Evolutionary conservation across 1,140 invertebrate genomes (phyloP), one percentile per base, ranked within the genome.

Genomic region (Steinernema feltiae): DNA sequence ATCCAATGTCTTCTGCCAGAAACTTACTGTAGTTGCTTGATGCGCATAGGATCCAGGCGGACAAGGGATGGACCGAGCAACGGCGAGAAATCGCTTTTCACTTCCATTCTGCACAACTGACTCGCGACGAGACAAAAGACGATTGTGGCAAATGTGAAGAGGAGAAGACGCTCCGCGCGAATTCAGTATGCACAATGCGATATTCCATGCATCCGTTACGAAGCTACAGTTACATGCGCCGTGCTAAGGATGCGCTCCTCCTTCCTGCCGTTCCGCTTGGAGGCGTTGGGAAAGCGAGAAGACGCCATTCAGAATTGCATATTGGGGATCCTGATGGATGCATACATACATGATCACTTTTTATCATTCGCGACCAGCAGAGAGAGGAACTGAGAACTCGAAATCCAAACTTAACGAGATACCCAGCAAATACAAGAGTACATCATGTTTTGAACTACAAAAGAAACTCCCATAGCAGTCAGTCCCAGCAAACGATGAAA

Each of bases 11-110:
- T 7, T 7, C 15, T 15, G 24, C 15, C 7, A 27, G 7, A 27
- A 72, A 77, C 78, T 76, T 73, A 82, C 82, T 78, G 78, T 17
- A 83, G 48, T 69, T 83, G 82, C 63, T 82, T 81, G 32, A 83
- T 32, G 53, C 78, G 81, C 78, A 81, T 81, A 1, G 76, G 73
- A 76, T 83, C 82, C 69, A 83, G 72, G 30, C 80, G 80, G 71
- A 82, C 82, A 21, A 83, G 53, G 41, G 53, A 70, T 32, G 78
- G 70, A 27, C 82, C 82, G 18, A 83, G 75, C 72, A 83, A 76
- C 24, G 82, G 82, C 41, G 78, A 48, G 30, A 83, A 75, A 72
- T 83, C 80, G 2, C 72, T 76, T 32, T 53, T 46, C 31, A 83
- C 77, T 73, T 83, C 79, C 81, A 82, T 80, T 17, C 3, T 71